Evolutionary conservation across 2,797 vertebrate species (phyloP).

Genomic region (Danionella dracula): DNA sequence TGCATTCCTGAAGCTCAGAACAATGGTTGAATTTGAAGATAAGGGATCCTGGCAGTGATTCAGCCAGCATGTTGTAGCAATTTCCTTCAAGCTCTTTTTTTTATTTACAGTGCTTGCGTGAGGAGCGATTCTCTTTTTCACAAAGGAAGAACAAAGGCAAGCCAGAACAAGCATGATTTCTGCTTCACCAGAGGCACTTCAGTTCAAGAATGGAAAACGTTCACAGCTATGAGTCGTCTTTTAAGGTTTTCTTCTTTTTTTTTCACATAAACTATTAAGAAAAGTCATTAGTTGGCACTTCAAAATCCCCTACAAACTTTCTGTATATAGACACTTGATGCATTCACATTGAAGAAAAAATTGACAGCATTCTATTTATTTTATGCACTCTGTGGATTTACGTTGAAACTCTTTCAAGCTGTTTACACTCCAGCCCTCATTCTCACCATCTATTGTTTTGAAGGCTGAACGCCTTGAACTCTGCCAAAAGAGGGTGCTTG

Average conservation of each 20-base stretch:
- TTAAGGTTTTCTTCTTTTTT: not conserved
- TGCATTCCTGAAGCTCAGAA: slow-evolving; percentile 53
- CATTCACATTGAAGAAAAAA: too few relatives aligned
- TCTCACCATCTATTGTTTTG: slow-evolving; percentile 58
- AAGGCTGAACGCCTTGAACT: slow-evolving; percentile 40
- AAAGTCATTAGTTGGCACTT: not conserved
- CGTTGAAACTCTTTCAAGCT: slow-evolving; percentile 49
- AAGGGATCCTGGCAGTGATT: slow-evolving; percentile 62
- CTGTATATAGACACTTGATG: not conserved
- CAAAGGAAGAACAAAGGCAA: slow-evolving; percentile 69
- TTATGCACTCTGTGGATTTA: slow-evolving; percentile 40
- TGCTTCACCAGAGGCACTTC: slow-evolving; percentile 55
- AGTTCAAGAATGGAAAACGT: slow-evolving; percentile 24
- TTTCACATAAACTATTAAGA: not conserved
- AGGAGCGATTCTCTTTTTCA: slow-evolving; percentile 64
- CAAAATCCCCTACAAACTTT: not conserved
- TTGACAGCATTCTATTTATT: too few relatives aligned
- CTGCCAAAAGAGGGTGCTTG: slow-evolving; percentile 33
- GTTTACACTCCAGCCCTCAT: slow-evolving; percentile 60
- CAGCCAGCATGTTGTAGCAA: slow-evolving; percentile 69
- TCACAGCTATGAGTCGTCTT: not conserved
- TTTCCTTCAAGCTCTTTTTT: slow-evolving; percentile 71
- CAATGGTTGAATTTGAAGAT: slow-evolving; percentile 44
- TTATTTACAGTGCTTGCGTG: slow-evolving; percentile 69
- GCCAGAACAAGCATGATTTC: slow-evolving; percentile 71